phyloP scores from a whole-genome alignment of 2,113 vertebrate species.

The Eolophus roseicapilla region DNA sequence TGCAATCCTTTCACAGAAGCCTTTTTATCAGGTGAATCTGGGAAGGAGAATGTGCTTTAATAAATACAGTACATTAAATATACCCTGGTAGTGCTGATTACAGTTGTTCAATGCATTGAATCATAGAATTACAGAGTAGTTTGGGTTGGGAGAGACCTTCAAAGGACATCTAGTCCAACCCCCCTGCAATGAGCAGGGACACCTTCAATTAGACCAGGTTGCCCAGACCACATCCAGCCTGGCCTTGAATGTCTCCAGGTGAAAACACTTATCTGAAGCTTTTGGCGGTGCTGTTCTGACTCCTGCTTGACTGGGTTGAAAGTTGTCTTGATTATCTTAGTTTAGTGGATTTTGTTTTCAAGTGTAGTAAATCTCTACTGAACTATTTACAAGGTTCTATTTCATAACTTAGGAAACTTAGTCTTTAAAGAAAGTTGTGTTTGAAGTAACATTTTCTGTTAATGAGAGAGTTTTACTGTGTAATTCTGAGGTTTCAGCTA shows the following conservation, averaged over 20 bases:
- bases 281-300: fast-evolving
- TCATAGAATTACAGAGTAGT: not conserved
- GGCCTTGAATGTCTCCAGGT: not conserved
- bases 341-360: not conserved
- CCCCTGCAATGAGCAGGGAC: not conserved
- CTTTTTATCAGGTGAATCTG: fast-evolving
- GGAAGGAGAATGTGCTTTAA: not conserved
- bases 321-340: not conserved
- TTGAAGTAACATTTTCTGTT: not conserved
- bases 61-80: fast-evolving
- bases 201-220: not conserved
- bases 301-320: not conserved
- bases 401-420: not conserved
- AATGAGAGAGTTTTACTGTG: not conserved
- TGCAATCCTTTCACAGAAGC: fast-evolving
- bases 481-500: not conserved
- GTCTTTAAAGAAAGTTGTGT: not conserved
- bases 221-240: not conserved
- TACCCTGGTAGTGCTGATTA: not conserved
- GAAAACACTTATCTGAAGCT: not conserved
- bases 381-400: not conserved
- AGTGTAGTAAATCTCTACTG: not conserved
- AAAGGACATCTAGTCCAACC: not conserved
- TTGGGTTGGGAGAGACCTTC: not conserved
- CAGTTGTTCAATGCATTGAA: not conserved